These are phyloP conservation scores for Galagoides demidoff DNA, from an alignment of 2,797 vertebrate species.

Conservation along the genomic window DNA sequence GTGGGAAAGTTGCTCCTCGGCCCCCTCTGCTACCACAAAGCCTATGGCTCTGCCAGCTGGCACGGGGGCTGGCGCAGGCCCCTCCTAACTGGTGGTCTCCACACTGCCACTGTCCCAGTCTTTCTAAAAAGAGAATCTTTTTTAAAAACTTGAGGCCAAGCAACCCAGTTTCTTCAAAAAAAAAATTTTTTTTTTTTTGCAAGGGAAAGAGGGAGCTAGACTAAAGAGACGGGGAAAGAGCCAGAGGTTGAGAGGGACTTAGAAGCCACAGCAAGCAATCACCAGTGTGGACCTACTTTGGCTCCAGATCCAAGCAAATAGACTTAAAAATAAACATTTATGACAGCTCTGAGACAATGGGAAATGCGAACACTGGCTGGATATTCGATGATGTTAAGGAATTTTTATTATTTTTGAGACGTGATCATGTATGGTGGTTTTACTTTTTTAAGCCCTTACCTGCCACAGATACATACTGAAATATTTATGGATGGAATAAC, in stretches of 20 bases:
- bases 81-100: neutral
- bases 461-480: neutral
- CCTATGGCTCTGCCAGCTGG: neutral
- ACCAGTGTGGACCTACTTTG: neutral
- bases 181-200: neutral
- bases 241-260: neutral
- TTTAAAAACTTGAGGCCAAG: neutral
- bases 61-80: neutral
- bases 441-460: conserved; percentile 17
- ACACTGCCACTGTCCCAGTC: neutral
- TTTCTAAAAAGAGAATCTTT: neutral
- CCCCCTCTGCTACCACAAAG: no score
- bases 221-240: no score
- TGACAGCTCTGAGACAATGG: neutral
- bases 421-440: neutral
- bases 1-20: neutral
- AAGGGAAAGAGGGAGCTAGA: neutral
- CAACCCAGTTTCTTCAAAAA: neutral
- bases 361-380: neutral
- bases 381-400: neutral
- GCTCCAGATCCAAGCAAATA: neutral
- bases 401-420: conserved; percentile 49
- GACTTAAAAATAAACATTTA: neutral
- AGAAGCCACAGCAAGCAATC: neutral
- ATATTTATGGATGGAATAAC: neutral